Base-by-base conservation (phyloP, 2,797 vertebrate species). In the Nothura maculosa region DNA sequence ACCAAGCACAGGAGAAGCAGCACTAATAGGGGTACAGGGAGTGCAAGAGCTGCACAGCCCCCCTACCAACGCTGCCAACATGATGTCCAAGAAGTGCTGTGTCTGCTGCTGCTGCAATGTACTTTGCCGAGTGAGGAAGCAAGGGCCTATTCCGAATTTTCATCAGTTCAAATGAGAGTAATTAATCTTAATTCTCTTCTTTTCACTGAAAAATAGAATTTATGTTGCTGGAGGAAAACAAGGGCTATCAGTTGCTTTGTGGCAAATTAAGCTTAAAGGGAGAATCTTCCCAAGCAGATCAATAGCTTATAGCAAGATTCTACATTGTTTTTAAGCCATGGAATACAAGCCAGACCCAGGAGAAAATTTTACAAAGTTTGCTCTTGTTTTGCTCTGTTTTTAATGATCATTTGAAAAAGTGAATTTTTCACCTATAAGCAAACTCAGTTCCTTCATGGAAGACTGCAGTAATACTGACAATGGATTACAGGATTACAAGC, bases 221-320 rank as follows among this genome's bases (percentile, higher is more conserved):
- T 72, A 68, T 88, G 5, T 67, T 68, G 73, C 85, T 89, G 2
- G 6, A 94, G 87, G 85, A 82, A 94, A 94, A 79, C 73, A 36
- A 94, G 91, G 63, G 64, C 73, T 48, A 34, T 87, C 73, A 52
- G 43, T 87, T 90, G 81, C 82, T 89, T 62, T 87, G 30, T 84
- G 40, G 89, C 79, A 96, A 94, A 94, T 95, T 94, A 94, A 94
- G 95, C 94, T 95, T 93, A 84, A 92, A 91, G 43, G 20, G 34
- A 50, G 85, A 85, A 74, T 87, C 89, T 92, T 95, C 76, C 77
- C 32, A 79, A 92, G 85, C 84, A 96, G 94, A 94, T 91, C 92
- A 86, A 52, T 93, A 89, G 76, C 19, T 85, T 96, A 64, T 92
- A 95, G 94, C 43, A 78, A 85, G 88, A 72, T 83, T 85, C 22